Base-by-base conservation (phyloP, 2,888 invertebrate genomes). In the Hoplodrina ambigua region DNA sequence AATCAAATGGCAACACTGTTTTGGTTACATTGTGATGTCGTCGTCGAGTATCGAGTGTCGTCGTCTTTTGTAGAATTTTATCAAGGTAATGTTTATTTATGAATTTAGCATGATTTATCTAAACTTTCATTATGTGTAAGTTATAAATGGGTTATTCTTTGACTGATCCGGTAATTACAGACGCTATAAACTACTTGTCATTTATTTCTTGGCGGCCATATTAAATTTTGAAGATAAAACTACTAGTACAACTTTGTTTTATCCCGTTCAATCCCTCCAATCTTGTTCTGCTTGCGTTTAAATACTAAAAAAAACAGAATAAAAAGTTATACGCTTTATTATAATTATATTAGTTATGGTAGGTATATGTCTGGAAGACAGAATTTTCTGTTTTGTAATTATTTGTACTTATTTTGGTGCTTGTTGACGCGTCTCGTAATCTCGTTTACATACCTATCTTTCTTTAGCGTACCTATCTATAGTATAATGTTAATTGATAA, bases 31-130 rank as follows among this genome's bases (percentile, higher is more conserved):
- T 94, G 94, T 95, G 93, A 95, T 95, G 95, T 95, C 95, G 94
- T 93, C 94, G 91, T 93, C 93, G 93, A 93, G 91, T 93, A 91
- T 94, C 93, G 92, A 94, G 94, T 93, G 93, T 94, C 94, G 92
- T 91, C 94, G 93, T 94, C 94, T 95, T 95, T 95, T 94, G 86
- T 94, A 95, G 94, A 94, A 93, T 92, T 94, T 93, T 94, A 94
- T 92, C 93, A 92, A 95, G 95, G 95, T 95, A 93, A 89, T 89
- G 81, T 81, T 81, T 81, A 72, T 81, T 67, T 65, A 71, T 76
- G 69, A 81, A 61, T 60, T 56, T 63, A 55, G 25, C 54, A 59
- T 53, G 33, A 53, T 58, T 64, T 67, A 67, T 69, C 67, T 65
- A 49, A 15, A 55, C 54, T 70, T 64, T 55, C n/a, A 33, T 1